Percentiles rank a stretch among this genome's conserved stretches.
Evolutionary conservation across 2,888 invertebrate species (phyloP).

Genomic region (Zaprionus obscuricornis): DNA sequence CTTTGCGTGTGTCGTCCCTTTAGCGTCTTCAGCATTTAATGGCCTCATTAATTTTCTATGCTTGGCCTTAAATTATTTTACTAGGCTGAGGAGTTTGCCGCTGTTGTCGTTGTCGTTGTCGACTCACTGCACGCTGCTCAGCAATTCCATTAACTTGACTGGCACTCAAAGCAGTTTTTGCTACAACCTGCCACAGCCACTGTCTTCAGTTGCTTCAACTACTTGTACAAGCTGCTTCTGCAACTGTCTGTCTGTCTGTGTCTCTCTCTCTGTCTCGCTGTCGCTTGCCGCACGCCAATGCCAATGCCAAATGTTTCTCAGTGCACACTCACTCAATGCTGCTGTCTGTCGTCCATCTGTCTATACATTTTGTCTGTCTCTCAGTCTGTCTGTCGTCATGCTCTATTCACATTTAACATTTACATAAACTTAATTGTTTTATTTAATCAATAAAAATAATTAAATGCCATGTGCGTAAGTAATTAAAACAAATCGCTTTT

Average conservation of each 20-base stretch:
- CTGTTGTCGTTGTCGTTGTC: conserved; percentile 18
- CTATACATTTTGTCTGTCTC: conserved; percentile 2
- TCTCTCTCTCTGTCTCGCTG: neutral
- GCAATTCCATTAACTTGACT: conserved; percentile 75
- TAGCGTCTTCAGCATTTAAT: conserved; percentile 76
- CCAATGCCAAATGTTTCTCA: conserved; percentile 38
- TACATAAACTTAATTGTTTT: conserved; percentile 80
- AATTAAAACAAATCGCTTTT: conserved; percentile 78
- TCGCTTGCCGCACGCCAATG: conserved; percentile 23
- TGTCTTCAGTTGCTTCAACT: neutral
- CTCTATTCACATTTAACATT: conserved; percentile 65
- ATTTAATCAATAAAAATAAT: conserved; percentile 80
- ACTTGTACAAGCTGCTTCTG: too few relatives aligned
- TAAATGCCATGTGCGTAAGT: conserved; percentile 78
- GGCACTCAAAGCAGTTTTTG: conserved; percentile 31
- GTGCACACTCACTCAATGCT: conserved; percentile 20
- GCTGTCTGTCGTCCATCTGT: too few relatives aligned
- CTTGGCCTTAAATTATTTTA: conserved; percentile 75
- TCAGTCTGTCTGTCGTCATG: conserved; percentile 24
- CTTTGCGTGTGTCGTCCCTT: conserved; percentile 58
- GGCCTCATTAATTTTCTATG: conserved; percentile 80
- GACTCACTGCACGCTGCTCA: conserved; percentile 62
- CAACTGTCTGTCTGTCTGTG: too few relatives aligned
- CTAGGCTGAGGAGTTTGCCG: conserved; percentile 35
- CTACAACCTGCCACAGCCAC: neutral